A percentile compares a stretch with the other conserved stretches of the same genome.
Evolutionary conservation across 2,888 invertebrate genomes (phyloP).

Genomic region (Platycnemis pennipes): DNA sequence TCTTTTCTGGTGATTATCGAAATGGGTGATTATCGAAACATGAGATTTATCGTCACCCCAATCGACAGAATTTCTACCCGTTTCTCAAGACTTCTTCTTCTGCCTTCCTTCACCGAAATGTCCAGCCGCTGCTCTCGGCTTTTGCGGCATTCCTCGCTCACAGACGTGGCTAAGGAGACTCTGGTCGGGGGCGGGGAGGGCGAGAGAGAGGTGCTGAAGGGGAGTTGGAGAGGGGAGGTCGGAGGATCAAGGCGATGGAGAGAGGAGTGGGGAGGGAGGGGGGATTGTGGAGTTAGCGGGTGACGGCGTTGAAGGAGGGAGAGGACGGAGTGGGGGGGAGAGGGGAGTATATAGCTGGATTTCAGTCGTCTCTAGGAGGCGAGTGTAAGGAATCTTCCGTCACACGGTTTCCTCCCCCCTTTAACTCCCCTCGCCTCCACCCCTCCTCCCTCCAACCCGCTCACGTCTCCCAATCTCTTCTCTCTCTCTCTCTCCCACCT

Average conservation of each 20-base stretch:
- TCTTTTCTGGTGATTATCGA: no score
- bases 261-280: background rate
- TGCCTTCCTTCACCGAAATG: background rate
- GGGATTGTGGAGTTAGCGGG: background rate
- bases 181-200: background rate
- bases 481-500: background rate
- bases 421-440: background rate
- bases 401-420: background rate
- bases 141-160: slow-evolving; percentile 61
- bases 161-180: slow-evolving; percentile 54
- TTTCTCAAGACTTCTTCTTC: background rate
- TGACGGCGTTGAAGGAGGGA: background rate
- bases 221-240: background rate
- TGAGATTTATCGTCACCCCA: background rate
- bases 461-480: background rate
- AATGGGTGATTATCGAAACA: no score
- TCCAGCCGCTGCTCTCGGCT: slow-evolving; percentile 20
- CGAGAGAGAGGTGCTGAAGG: background rate
- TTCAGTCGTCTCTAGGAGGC: background rate
- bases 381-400: background rate
- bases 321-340: background rate
- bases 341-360: background rate
- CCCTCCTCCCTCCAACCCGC: background rate
- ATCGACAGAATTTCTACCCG: background rate
- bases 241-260: background rate